Percentiles rank a stretch among this genome's conserved stretches.
These are phyloP conservation scores for Pristionchus maxplancki DNA, from an alignment of 2,888 invertebrate species.

Conservation along the genomic window DNA sequence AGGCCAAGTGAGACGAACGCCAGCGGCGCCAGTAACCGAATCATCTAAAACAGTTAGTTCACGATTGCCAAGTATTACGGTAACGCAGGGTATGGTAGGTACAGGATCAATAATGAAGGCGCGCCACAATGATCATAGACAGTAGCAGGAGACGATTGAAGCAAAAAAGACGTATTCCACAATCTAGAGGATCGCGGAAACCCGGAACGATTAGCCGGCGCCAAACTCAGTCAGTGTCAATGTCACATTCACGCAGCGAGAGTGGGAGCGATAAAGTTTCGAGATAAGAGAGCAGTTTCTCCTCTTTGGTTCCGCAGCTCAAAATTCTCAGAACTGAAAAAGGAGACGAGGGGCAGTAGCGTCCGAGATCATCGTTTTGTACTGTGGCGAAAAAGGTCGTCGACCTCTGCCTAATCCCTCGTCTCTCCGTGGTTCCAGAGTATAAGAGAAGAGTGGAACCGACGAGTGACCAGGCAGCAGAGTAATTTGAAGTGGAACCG, in stretches of 20 bases:
- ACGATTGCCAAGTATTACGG: neutral
- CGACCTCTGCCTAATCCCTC: neutral
- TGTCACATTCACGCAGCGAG: neutral
- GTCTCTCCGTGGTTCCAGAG: neutral
- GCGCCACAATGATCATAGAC: too few species aligned
- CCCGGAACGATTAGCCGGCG: neutral
- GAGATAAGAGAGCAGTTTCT: neutral
- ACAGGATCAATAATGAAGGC: too few species aligned
- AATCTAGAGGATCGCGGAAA: too few species aligned
- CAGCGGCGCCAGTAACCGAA: slow-evolving; percentile 42
- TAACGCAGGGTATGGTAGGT: neutral
- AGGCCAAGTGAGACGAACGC: slow-evolving; percentile 32
- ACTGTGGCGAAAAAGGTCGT: neutral
- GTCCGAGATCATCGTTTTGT: slow-evolving; percentile 4
- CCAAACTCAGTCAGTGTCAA: neutral
- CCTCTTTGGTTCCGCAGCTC: neutral
- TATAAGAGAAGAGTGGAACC: neutral
- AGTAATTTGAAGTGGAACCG: slow-evolving; percentile 14
- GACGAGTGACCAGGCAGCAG: neutral
- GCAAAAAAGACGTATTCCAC: too few species aligned
- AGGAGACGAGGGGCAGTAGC: neutral
- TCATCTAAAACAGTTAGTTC: slow-evolving; percentile 13
- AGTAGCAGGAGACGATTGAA: too few species aligned
- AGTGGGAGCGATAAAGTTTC: neutral
- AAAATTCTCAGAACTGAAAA: slow-evolving; percentile 14